Evolutionary conservation across 2,113 vertebrate genomes (phyloP), one percentile per base, ranked within the genome.

Genomic region (Ameiurus melas): DNA sequence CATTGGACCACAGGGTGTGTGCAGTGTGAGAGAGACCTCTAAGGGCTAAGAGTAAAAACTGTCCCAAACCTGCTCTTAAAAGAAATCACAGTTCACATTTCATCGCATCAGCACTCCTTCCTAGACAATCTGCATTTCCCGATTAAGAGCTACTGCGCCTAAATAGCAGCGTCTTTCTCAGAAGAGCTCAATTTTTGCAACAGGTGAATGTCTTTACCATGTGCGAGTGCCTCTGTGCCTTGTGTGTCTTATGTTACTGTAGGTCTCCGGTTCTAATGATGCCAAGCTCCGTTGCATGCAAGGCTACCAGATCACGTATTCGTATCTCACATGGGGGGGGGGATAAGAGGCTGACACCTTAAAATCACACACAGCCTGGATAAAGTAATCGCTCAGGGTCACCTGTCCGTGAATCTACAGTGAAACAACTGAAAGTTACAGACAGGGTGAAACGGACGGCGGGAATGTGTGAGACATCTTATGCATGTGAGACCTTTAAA

Each of bases 191-290:
- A 66, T 84, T 83, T 83, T 77, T 89, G 85, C 85, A 87, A 60
- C 36, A 70, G 16, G 83, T 85, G 64, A 80, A 87, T 87, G 82
- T 66, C 57, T 85, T 90, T 80, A 33, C 86, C 86, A 85, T 86
- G 82, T 85, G 81, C 55, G 51, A 53, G 47, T 53, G 51, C 36
- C 73, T 80, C 81, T 47, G 36, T 68, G 25, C 62, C 43, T 47
- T 47, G 43, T 39, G 73, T 27, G 73, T 78, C 89, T 89, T 87
- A 87, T 85, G 75, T 87, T 87, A 81, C 83, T 43, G 80, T 33
- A 53, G 71, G 70, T 80, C 81, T 90, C 20, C 62, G 25, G 33
- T 20, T 58, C 68, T 85, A 71, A 85, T 71, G 12, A 86, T 68
- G 85, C 80, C 64, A 43, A 77, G 55, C 17, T 68, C 43, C 9